Evolutionary conservation across 1,140 invertebrate species (phyloP).

Genomic region (Macrocentrus cingulum): DNA sequence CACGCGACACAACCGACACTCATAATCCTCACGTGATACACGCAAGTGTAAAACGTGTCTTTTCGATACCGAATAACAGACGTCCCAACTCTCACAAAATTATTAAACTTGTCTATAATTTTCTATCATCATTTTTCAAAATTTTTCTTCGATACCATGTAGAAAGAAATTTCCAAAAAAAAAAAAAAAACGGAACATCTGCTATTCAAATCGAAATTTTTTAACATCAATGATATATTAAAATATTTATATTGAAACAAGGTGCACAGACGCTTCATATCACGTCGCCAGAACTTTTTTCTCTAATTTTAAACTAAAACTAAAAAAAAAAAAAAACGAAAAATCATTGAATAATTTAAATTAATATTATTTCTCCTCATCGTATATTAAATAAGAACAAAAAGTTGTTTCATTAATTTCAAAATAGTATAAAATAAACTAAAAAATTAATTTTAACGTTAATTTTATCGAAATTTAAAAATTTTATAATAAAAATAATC

Average conservation of each 20-base stretch:
- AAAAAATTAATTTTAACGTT: background rate
- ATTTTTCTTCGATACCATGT: no score
- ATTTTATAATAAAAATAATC: no score
- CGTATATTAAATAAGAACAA: no score
- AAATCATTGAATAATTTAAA: no score
- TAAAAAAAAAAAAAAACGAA: background rate
- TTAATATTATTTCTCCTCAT: no score
- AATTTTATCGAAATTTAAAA: no score
- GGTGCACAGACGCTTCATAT: conserved; percentile 16
- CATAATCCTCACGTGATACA: conserved; percentile 27
- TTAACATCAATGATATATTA: background rate
- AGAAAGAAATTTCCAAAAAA: no score
- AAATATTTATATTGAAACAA: conserved; percentile 10
- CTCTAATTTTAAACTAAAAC: background rate
- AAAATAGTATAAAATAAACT: background rate
- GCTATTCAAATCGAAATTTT: background rate
- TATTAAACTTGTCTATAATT: no score
- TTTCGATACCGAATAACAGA: background rate
- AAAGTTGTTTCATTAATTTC: no score
- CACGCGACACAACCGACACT: conserved; percentile 26
- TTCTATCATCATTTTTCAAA: no score
- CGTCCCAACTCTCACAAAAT: no score
- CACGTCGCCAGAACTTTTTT: conserved; percentile 21
- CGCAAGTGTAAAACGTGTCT: conserved; percentile 9
- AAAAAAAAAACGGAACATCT: no score